phyloP scores from a whole-genome alignment of 2,113 vertebrate genomes.

The Amblyopsis rosae region DNA sequence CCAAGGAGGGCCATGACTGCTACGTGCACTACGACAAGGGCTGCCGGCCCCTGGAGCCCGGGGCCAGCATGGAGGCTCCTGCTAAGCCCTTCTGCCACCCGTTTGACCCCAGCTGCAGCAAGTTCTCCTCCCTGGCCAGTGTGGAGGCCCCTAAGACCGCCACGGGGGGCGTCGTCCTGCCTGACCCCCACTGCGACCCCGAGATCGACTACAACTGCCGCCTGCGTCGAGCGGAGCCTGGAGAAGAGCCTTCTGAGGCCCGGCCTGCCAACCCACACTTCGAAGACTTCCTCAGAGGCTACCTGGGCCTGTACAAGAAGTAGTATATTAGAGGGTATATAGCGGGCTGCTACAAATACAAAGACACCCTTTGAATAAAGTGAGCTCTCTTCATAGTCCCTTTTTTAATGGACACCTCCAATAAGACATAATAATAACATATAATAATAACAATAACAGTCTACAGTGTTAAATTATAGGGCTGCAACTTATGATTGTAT shows the following conservation, averaged over 20 bases:
- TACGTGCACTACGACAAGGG: conserved; percentile 79
- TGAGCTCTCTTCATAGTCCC: conserved; percentile 2
- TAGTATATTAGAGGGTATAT: conserved; percentile 13
- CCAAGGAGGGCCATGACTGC: conserved; percentile 78
- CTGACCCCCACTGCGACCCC: conserved; percentile 78
- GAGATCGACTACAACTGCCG: conserved; percentile 79
- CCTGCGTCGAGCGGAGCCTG: conserved; percentile 58
- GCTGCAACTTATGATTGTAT: too few species aligned
- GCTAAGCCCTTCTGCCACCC: conserved; percentile 72
- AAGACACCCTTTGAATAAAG: neutral
- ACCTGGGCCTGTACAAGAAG: conserved; percentile 65
- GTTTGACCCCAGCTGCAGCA: conserved; percentile 73
- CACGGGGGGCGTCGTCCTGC: conserved; percentile 66
- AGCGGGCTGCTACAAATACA: neutral
- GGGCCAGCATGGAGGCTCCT: conserved; percentile 40
- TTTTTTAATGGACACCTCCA: neutral
- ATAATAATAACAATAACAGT: neutral
- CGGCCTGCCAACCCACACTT: conserved; percentile 44
- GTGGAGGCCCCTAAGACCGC: conserved; percentile 18
- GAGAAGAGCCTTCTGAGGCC: conserved; percentile 24
- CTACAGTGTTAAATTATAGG: too few species aligned
- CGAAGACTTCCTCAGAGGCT: conserved; percentile 69
- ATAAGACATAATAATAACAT: too few species aligned
- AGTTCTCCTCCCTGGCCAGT: conserved; percentile 40
- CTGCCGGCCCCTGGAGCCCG: conserved; percentile 65